Evolutionary conservation across 2,797 vertebrate genomes (phyloP).

Genomic region (Sparus aurata): DNA sequence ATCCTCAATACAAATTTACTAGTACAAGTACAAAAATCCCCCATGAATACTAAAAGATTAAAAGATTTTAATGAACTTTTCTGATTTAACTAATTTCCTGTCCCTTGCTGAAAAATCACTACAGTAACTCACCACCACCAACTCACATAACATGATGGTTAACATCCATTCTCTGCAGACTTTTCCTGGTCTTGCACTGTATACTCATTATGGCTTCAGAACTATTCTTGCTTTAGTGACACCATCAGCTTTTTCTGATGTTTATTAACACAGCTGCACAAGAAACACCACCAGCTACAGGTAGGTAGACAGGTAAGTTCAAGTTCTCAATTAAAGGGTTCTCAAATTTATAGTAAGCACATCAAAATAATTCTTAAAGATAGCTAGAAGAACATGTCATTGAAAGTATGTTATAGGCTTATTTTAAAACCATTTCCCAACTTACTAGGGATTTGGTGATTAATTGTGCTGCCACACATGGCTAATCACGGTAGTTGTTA

Average conservation of each 20-base stretch:
- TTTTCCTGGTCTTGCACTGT: neutral
- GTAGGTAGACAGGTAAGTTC: too few relatives aligned
- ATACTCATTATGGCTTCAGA: neutral
- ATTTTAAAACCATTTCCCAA: conserved; percentile 35
- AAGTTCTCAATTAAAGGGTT: neutral
- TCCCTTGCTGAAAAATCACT: neutral
- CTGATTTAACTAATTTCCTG: neutral
- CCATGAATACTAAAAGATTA: neutral
- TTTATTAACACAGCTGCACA: neutral
- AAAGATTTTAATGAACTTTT: neutral
- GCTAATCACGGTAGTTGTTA: conserved; percentile 47
- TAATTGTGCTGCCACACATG: conserved; percentile 33
- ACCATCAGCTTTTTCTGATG: neutral
- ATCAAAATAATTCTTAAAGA: neutral
- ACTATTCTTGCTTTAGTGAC: neutral
- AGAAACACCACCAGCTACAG: neutral
- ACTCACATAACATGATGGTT: neutral
- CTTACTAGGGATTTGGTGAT: conserved; percentile 38
- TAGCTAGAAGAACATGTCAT: neutral
- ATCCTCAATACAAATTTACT: neutral
- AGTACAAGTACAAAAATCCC: neutral
- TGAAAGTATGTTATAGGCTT: neutral
- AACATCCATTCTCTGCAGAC: neutral
- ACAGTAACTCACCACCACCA: neutral
- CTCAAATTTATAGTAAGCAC: neutral